These are phyloP conservation scores for Hiodon tergisus DNA, from an alignment of 2,113 vertebrate genomes.

Conservation along the genomic window DNA sequence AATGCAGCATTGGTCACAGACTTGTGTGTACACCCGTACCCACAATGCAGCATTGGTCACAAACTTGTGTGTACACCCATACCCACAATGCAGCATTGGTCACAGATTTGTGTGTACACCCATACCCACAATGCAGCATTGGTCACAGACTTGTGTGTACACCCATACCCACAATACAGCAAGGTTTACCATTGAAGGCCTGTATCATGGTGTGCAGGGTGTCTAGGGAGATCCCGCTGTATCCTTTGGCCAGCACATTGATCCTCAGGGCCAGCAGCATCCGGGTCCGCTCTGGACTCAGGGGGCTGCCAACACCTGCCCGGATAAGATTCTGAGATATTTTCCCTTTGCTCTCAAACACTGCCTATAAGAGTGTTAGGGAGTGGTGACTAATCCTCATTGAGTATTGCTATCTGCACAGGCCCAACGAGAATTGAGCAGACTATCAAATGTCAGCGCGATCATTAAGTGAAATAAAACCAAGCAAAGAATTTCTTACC, in stretches of 20 bases:
- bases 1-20: not conserved
- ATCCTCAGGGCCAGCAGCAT: constrained; percentile 94
- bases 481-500: constrained; percentile 56
- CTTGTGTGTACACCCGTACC: not conserved
- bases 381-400: too few species aligned
- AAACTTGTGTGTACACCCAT: too few species aligned
- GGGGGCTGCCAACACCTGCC: constrained; percentile 86
- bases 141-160: not conserved
- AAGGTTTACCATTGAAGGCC: constrained; percentile 80
- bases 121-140: not conserved
- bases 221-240: constrained; percentile 91
- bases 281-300: constrained; percentile 86
- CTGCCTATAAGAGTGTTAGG: too few species aligned
- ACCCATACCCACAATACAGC: not conserved
- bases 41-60: too few species aligned
- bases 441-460: not conserved
- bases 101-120: not conserved
- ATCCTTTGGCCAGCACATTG: constrained; percentile 92
- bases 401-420: too few species aligned
- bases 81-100: too few species aligned
- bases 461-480: not conserved
- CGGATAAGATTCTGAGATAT: too few species aligned
- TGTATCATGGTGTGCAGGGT: constrained; percentile 84
- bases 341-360: too few species aligned
- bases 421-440: too few species aligned